Percentiles rank a stretch among this genome's conserved stretches.
phyloP scores from a whole-genome alignment of 2,797 vertebrate species.

The Okamejei kenojei region DNA sequence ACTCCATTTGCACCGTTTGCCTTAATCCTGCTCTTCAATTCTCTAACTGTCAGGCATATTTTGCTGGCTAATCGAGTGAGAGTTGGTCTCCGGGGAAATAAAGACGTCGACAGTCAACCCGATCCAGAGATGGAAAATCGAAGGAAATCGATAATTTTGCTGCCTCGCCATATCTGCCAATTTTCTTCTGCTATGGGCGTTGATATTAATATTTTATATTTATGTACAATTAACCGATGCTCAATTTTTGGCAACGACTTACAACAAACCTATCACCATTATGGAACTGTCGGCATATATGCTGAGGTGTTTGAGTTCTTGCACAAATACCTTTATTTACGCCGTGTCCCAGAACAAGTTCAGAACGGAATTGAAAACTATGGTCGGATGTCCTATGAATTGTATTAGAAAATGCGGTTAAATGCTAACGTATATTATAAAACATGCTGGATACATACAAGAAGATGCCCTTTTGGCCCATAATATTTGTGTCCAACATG shows the following conservation, averaged over 20 bases:
- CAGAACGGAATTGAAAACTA: neutral
- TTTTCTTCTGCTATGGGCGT: neutral
- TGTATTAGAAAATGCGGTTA: no score
- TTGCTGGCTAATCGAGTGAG: neutral
- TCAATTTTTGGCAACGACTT: neutral
- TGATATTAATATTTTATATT: neutral
- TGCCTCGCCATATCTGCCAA: neutral
- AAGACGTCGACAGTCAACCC: neutral
- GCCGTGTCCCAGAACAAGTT: neutral
- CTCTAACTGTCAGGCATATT: neutral
- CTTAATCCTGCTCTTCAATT: neutral
- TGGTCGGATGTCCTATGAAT: no score
- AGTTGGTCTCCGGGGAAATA: neutral
- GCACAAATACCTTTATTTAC: neutral
- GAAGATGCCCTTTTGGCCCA: no score
- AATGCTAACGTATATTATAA: no score
- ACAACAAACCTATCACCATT: neutral
- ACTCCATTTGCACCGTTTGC: neutral
- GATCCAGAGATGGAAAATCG: neutral
- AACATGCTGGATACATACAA: no score
- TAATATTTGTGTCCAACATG: no score
- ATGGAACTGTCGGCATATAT: neutral
- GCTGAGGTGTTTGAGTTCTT: neutral
- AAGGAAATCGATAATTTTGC: neutral
- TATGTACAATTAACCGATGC: neutral